Base-by-base conservation (phyloP, 1,140 invertebrate species). In the Akabosia matsudoensis region DNA sequence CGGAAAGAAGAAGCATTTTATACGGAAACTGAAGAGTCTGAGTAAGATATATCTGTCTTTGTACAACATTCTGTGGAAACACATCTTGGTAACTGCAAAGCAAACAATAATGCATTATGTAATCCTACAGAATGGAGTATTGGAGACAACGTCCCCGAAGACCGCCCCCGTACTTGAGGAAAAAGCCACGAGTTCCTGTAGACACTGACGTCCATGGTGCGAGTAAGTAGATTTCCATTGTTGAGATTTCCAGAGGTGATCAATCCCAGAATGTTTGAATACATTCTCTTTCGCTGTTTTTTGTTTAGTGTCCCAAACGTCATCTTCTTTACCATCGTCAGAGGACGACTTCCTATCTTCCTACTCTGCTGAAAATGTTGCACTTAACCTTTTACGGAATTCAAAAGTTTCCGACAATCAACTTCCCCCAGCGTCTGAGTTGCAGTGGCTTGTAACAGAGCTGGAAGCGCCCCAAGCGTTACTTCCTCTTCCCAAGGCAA, bases 361-460 rank as follows among this genome's bases (percentile, higher is more conserved):
- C 82, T 81, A 87, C 61, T 92, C 92, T 13, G 93, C 93, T 1
- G 92, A 95, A 85, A 88, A 90, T 28, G 91, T 94, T 13, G 93
- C 92, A 7, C 84, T 94, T 14, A 91, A 90, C 33, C 83, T 95
- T 1, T 88, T 95, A 51, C 90, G 90, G 74, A 90, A 89, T 81
- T 94, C 94, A 83, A 91, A 88, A 76, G 90, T 92, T 76, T 90
- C 91, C 79, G 78, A 81, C 61, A 56, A 26, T 22, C 90, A 92
- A 76, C 84, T 94, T 61, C 92, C 92, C 0, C 88, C 90, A 78
- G 91, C 92, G 18, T 92, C 91, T 1, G 92, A 94, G 73, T 84
- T 95, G n/a, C 88, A 92, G 74, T 67, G 61, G 33, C 37, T 72
- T 92, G 91, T 95, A 0, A 91, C 91, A 0, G 92, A 94, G 83